Percentiles rank a stretch among this genome's conserved stretches.
Evolutionary conservation across 1,140 invertebrate species (phyloP).

Genomic region (Trichomalopsis sarcophagae): DNA sequence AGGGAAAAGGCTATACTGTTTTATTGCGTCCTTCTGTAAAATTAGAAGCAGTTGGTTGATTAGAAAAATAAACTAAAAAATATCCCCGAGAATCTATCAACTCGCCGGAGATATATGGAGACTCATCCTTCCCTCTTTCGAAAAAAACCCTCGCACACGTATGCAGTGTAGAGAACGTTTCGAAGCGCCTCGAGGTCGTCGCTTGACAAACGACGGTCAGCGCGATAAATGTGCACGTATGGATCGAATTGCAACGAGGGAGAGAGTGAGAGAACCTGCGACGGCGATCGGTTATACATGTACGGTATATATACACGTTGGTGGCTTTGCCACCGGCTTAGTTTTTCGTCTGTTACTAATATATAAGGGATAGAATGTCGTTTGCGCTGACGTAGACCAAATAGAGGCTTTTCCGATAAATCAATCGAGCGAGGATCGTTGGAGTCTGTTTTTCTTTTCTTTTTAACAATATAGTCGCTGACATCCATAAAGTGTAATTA

Average conservation of each 20-base stretch:
- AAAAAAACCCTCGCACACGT: too few species aligned
- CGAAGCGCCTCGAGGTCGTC: neutral
- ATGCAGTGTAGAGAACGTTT: neutral
- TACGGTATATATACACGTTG: neutral
- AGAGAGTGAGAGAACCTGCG: neutral
- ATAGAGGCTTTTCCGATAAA: neutral
- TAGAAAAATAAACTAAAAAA: too few species aligned
- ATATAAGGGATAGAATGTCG: neutral
- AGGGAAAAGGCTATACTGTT: neutral
- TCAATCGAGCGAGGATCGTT: neutral
- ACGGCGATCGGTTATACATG: neutral
- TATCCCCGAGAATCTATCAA: too few species aligned
- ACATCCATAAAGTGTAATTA: too few species aligned
- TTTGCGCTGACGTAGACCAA: neutral
- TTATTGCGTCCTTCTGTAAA: neutral
- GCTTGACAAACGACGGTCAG: slow-evolving; percentile 23
- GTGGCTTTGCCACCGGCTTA: neutral
- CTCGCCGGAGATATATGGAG: too few species aligned
- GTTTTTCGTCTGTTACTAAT: slow-evolving; percentile 43
- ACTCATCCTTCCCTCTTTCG: neutral
- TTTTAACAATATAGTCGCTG: too few species aligned
- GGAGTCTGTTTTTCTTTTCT: neutral
- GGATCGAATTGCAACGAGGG: slow-evolving; percentile 3
- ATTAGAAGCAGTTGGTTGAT: too few species aligned
- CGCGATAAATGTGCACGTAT: neutral